phyloP scores from a whole-genome alignment of 2,113 vertebrate genomes.

The Chaenocephalus aceratus region DNA sequence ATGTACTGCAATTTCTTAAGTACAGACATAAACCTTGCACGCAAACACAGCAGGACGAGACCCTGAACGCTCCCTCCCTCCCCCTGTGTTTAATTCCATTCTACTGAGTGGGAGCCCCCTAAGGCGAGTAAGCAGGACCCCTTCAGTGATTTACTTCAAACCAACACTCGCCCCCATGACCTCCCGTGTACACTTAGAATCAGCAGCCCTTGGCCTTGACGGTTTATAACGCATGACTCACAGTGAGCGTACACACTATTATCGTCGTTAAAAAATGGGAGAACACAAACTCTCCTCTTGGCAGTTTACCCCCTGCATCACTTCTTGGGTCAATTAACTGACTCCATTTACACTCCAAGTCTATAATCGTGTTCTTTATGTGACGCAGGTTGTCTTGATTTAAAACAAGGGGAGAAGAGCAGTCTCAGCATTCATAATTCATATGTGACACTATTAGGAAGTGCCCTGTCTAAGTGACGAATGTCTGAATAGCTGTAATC shows the following conservation, averaged over 20 bases:
- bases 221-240: constrained; percentile 71
- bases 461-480: constrained; percentile 39
- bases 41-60: constrained; percentile 55
- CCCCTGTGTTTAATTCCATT: constrained; percentile 55
- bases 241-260: constrained; percentile 34
- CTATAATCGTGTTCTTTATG: constrained; percentile 44
- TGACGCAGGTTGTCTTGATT: constrained; percentile 53
- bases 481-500: constrained; percentile 40
- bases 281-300: constrained; percentile 31
- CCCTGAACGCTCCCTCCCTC: constrained; percentile 10
- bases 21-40: constrained; percentile 51
- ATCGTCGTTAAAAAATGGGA: constrained; percentile 35
- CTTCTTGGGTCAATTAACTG: constrained; percentile 64
- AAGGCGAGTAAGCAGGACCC: constrained; percentile 54
- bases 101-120: constrained; percentile 51
- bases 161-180: constrained; percentile 29
- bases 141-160: constrained; percentile 63
- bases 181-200: constrained; percentile 39
- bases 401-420: constrained; percentile 18
- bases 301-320: constrained; percentile 41
- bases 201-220: constrained; percentile 32
- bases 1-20: constrained; percentile 27
- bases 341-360: constrained; percentile 34
- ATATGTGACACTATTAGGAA: constrained; percentile 29
- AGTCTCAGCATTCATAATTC: constrained; percentile 14